Evolutionary conservation across 2,888 invertebrate species (phyloP).

Genomic region (Hydroisotoma schaefferi): DNA sequence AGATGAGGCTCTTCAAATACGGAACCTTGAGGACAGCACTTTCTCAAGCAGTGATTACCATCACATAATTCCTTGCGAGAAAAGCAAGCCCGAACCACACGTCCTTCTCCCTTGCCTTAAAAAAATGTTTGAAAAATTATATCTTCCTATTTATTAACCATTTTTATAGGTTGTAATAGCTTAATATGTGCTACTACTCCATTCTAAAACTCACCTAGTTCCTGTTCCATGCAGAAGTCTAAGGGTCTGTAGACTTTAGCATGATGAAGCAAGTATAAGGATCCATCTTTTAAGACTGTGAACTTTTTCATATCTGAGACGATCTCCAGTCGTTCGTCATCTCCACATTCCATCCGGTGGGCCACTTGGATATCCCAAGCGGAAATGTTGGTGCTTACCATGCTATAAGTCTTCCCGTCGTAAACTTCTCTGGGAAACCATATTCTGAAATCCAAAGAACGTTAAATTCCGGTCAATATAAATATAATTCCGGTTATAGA

Average conservation of each 20-base stretch:
- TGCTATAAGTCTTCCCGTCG: conserved; percentile 25
- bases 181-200: neutral
- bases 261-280: conserved; percentile 37
- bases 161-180: too few species aligned
- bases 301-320: conserved; percentile 39
- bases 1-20: conserved; percentile 21
- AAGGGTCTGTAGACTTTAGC: conserved; percentile 32
- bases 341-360: conserved; percentile 32
- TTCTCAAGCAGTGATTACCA: conserved; percentile 35
- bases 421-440: conserved; percentile 44
- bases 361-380: conserved; percentile 40
- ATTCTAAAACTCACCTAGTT: conserved; percentile 29
- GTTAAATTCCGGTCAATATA: too few species aligned
- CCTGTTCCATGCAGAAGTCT: conserved; percentile 46
- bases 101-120: conserved; percentile 39
- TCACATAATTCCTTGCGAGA: conserved; percentile 35
- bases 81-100: conserved; percentile 44
- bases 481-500: too few species aligned
- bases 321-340: conserved; percentile 36
- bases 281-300: conserved; percentile 38
- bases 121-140: neutral
- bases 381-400: conserved; percentile 28
- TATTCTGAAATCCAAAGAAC: conserved; percentile 32
- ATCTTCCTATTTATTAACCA: neutral
- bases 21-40: conserved; percentile 42